Base-by-base conservation (phyloP, 2,113 vertebrate species). In the Paracyprichromis sp. region DNA sequence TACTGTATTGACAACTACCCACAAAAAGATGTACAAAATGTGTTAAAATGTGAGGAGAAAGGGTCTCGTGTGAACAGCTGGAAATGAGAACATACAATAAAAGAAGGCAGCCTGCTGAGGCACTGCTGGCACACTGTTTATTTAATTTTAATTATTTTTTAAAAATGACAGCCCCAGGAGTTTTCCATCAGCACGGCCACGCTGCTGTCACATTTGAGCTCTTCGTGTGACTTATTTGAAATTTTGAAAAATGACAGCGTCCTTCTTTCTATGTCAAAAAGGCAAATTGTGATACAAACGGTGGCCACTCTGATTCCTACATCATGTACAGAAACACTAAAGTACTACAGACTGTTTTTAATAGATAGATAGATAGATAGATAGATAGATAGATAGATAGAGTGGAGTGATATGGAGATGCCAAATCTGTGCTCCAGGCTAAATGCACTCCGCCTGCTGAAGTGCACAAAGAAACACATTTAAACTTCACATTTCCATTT, bases 401-500 rank as follows among this genome's bases (percentile, higher is more conserved):
- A 76, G 9, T 31, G 43, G 43, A 31, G 71, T 24, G 43, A 78
- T 50, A 50, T 50, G 26, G 43, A n/a, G 26, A 78, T 78, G 43
- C 71, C 71, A 50, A 69, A 83, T 43, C 21, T 66, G 80, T 81
- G 36, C 88, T 88, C 3, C 19, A 73, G 63, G 52, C 82, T 89
- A 82, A 89, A 89, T 89, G 89, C 69, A 80, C 82, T 91, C 80
- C 47, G 86, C 17, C 80, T 66, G 66, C 86, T 87, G 50, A 82
- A 88, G 79, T 76, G 76, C 86, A 86, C 84, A 92, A 86, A 90
- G 83, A 87, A 79, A 87, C 83, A 86, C 87, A 87, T 90, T 91
- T 83, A 85, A 87, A 87, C 84, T 83, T 90, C 84, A 89, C 83
- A 89, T 92, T 88, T 92, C 85, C 83, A 89, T 92, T 88, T 92